phyloP scores from a whole-genome alignment of 2,888 invertebrate genomes.

The Silvanus unidentatus region DNA sequence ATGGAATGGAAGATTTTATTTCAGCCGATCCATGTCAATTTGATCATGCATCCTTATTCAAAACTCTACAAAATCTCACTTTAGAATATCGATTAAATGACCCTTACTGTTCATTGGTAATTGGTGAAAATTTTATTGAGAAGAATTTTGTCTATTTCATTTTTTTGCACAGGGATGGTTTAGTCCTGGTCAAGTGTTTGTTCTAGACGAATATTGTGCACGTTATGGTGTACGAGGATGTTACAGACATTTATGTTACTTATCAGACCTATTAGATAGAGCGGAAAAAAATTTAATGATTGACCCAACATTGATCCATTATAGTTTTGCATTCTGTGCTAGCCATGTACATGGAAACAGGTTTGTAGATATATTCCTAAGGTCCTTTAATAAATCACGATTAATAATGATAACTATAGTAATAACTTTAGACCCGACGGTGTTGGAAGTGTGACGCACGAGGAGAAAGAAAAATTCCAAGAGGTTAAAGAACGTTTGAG shows the following conservation, averaged over 20 bases:
- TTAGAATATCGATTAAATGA: slow-evolving; percentile 94
- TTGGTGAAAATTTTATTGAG: slow-evolving; percentile 19
- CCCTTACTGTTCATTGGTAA: slow-evolving; percentile 95
- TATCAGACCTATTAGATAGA: slow-evolving; percentile 89
- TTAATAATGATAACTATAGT: slow-evolving; percentile 46
- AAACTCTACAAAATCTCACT: slow-evolving; percentile 84
- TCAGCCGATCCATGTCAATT: slow-evolving; percentile 98
- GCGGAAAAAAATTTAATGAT: slow-evolving; percentile 91
- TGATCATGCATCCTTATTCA: slow-evolving; percentile 91
- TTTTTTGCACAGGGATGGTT: slow-evolving; percentile 99
- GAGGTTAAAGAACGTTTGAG: slow-evolving; percentile 94
- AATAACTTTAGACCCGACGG: slow-evolving; percentile 83
- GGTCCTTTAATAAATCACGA: slow-evolving; percentile 29
- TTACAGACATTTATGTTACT: slow-evolving; percentile 92
- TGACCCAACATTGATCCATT: slow-evolving; percentile 97
- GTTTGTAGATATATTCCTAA: slow-evolving; percentile 51
- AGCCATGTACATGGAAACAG: slow-evolving; percentile 99
- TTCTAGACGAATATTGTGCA: slow-evolving; percentile 96
- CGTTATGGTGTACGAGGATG: slow-evolving; percentile 96
- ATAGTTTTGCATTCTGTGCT: slow-evolving; percentile 98
- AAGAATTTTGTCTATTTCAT: too few species aligned
- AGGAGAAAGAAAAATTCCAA: slow-evolving; percentile 96
- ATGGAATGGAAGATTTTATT: slow-evolving; percentile 99
- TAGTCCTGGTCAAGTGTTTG: slow-evolving; percentile 98
- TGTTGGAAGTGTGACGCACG: slow-evolving; percentile 95